A percentile compares a stretch with the other conserved stretches of the same genome.
Conservation (phyloP, 2,797 vertebrate species). For the Phrynocephalus guinanensis region DNA sequence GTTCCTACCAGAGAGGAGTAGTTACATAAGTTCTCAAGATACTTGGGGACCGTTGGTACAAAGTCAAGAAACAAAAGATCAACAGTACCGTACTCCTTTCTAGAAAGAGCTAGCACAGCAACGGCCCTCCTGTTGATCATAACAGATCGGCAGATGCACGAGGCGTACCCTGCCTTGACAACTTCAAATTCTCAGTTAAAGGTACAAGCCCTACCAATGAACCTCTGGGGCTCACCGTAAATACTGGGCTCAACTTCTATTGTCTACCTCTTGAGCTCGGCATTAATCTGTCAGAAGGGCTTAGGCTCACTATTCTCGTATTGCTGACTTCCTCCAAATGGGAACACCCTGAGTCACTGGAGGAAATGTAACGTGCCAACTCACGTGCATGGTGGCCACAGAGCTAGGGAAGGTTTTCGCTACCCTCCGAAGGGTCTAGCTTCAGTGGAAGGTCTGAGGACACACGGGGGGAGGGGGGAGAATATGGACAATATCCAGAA, state of each 20-base stretch:
- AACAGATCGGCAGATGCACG: background rate
- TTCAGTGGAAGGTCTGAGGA: background rate
- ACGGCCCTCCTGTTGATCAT: too few relatives aligned
- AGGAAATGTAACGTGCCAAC: background rate
- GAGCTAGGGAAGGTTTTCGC: background rate
- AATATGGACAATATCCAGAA: background rate
- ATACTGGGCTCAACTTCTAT: background rate
- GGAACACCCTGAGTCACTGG: background rate
- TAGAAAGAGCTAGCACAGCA: too few relatives aligned
- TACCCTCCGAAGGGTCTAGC: background rate
- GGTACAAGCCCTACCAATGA: background rate
- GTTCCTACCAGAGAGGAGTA: too few relatives aligned
- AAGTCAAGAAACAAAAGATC: too few relatives aligned
- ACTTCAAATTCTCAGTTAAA: background rate
- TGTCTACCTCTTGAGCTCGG: conserved; percentile 1
- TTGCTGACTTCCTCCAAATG: conserved; percentile 15
- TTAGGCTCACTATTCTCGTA: background rate
- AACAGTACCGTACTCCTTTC: too few relatives aligned
- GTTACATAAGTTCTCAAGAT: too few relatives aligned
- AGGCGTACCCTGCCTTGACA: background rate
- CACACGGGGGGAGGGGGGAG: background rate
- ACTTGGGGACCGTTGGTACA: too few relatives aligned
- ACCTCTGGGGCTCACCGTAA: background rate
- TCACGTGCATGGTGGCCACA: background rate
- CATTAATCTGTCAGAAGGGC: background rate